These are phyloP conservation scores for Tenodera sinensis DNA, from an alignment of 2,888 invertebrate genomes.

Conservation along the genomic window DNA sequence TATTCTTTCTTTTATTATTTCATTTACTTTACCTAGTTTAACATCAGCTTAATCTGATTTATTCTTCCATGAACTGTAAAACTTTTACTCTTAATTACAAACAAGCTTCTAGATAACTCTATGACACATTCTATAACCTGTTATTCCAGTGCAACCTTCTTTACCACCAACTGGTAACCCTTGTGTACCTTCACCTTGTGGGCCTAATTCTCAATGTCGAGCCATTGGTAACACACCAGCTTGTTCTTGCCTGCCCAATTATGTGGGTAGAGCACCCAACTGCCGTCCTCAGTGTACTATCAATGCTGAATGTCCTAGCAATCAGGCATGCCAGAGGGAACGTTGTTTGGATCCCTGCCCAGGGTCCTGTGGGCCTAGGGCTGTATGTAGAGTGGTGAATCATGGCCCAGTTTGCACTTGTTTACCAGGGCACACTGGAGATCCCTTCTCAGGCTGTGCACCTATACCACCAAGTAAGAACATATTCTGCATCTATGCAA, in stretches of 20 bases:
- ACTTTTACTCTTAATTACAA: neutral
- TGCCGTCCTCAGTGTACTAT: constrained; percentile 74
- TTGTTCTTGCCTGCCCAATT: constrained; percentile 55
- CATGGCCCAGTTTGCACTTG: constrained; percentile 73
- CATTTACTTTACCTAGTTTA: neutral
- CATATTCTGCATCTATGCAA: neutral
- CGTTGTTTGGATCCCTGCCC: constrained; percentile 71
- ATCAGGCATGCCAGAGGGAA: constrained; percentile 59
- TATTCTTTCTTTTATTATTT: neutral
- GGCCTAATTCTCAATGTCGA: constrained; percentile 71
- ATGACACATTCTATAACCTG: neutral
- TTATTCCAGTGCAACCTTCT: constrained; percentile 12
- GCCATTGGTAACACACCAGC: constrained; percentile 55
- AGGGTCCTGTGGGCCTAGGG: constrained; percentile 70
- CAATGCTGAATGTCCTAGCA: constrained; percentile 66
- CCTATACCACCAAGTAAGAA: constrained; percentile 41
- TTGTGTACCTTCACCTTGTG: constrained; percentile 72
- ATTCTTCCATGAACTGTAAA: neutral
- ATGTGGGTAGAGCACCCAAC: constrained; percentile 60
- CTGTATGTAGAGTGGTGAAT: constrained; percentile 65
- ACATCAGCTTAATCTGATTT: neutral
- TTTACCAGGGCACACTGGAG: constrained; percentile 54
- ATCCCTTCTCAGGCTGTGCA: constrained; percentile 38
- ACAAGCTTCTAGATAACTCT: neutral
- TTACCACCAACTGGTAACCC: constrained; percentile 45